A percentile compares a stretch with the other conserved stretches of the same genome.
Conservation (phyloP, 2,797 vertebrate species). For the Chelonia mydas region DNA sequence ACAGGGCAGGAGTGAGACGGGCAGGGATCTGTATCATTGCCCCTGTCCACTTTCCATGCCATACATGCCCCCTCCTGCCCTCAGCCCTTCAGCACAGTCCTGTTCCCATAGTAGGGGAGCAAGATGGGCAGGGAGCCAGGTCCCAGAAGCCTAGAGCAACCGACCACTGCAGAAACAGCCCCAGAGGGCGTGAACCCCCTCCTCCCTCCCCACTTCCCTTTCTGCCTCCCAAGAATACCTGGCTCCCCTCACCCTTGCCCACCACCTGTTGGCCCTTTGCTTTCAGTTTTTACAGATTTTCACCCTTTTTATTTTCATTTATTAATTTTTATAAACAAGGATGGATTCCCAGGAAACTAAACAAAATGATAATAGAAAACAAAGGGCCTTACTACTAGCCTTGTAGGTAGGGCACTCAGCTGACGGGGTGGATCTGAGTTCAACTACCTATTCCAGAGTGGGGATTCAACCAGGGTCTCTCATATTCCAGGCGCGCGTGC, state of each 20-base stretch:
- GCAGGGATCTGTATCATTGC: background rate
- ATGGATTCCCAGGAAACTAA: background rate
- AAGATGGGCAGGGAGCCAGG: background rate
- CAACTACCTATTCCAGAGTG: background rate
- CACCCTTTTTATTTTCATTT: background rate
- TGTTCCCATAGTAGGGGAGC: background rate
- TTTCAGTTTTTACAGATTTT: background rate
- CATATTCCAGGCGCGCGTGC: background rate
- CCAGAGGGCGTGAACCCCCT: background rate
- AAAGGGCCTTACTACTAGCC: background rate
- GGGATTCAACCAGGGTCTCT: background rate
- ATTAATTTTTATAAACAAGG: background rate
- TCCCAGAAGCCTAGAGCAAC: background rate
- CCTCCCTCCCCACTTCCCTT: too few relatives aligned
- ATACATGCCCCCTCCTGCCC: background rate
- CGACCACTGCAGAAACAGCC: background rate
- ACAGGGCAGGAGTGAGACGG: background rate
- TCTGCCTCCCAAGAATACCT: background rate
- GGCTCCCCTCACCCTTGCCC: background rate
- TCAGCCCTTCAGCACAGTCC: background rate
- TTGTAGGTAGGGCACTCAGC: background rate
- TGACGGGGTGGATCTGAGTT: background rate
- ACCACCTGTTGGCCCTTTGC: background rate
- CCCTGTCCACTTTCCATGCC: background rate
- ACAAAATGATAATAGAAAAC: background rate